phyloP scores from a whole-genome alignment of 2,888 invertebrate species.

The Ischnus inquisitorius region DNA sequence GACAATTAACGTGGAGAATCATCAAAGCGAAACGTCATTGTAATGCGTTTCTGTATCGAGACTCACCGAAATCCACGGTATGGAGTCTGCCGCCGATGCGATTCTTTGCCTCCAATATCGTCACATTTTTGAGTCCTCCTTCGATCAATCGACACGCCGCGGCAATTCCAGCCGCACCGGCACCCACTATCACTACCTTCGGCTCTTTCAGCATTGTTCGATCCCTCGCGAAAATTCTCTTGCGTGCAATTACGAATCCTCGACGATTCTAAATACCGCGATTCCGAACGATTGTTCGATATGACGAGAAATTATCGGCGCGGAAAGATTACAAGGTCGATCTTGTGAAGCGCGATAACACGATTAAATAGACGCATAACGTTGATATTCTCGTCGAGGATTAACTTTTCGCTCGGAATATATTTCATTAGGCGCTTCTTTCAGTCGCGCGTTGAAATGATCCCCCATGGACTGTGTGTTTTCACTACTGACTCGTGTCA shows the following conservation, averaged over 20 bases:
- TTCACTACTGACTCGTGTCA: too few species aligned
- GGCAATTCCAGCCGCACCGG: conserved; percentile 87
- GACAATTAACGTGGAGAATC: not conserved
- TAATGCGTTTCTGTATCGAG: not conserved
- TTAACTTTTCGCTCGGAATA: too few species aligned
- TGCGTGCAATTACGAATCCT: not conserved
- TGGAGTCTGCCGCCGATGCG: conserved; percentile 86
- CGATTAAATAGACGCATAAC: too few species aligned
- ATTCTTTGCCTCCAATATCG: conserved; percentile 86
- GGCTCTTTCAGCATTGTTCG: conserved; percentile 73
- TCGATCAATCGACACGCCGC: conserved; percentile 86
- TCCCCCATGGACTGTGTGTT: too few species aligned
- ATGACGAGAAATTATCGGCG: too few species aligned
- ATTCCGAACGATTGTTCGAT: not conserved
- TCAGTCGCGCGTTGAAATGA: too few species aligned
- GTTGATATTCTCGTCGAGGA: too few species aligned
- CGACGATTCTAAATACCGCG: not conserved
- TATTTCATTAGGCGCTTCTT: too few species aligned
- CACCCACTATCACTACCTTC: conserved; percentile 87
- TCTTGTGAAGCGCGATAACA: too few species aligned
- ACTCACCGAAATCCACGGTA: conserved; percentile 85
- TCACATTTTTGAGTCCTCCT: conserved; percentile 85
- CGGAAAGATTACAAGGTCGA: too few species aligned
- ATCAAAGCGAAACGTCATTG: not conserved
- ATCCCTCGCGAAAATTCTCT: not conserved